A percentile compares a stretch with the other conserved stretches of the same genome.
Conservation (phyloP, 2,797 vertebrate species). For the Silurus aristotelis region DNA sequence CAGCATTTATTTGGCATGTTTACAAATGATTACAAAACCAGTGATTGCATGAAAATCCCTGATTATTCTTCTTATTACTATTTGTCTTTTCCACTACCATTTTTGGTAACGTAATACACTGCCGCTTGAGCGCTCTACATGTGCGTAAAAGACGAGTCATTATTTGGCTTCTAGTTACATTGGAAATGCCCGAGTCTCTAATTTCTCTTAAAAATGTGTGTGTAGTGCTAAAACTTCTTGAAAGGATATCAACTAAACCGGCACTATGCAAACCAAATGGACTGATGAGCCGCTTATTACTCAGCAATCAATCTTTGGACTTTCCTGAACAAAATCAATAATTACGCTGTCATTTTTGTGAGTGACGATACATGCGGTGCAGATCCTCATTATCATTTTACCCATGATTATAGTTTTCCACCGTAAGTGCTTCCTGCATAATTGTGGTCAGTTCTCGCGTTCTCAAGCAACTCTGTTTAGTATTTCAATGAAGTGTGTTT, state of each 20-base stretch:
- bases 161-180: background rate
- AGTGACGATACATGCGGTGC: background rate
- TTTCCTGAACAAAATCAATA: background rate
- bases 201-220: background rate
- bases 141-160: background rate
- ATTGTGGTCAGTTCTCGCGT: background rate
- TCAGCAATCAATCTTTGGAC: background rate
- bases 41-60: too few relatives aligned
- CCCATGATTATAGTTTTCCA: background rate
- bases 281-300: background rate
- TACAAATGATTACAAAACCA: background rate
- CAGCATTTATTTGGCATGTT: background rate
- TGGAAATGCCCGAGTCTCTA: background rate
- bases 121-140: too few relatives aligned
- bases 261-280: background rate
- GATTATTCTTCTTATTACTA: background rate
- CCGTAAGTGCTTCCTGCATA: background rate
- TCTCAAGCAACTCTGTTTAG: background rate
- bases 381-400: background rate
- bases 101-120: background rate
- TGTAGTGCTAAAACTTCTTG: background rate
- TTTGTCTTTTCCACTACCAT: background rate
- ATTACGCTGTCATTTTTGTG: background rate
- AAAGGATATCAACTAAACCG: background rate
- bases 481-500: background rate